Conservation (phyloP, 2,113 vertebrate species). For the Oryzias melastigma region DNA sequence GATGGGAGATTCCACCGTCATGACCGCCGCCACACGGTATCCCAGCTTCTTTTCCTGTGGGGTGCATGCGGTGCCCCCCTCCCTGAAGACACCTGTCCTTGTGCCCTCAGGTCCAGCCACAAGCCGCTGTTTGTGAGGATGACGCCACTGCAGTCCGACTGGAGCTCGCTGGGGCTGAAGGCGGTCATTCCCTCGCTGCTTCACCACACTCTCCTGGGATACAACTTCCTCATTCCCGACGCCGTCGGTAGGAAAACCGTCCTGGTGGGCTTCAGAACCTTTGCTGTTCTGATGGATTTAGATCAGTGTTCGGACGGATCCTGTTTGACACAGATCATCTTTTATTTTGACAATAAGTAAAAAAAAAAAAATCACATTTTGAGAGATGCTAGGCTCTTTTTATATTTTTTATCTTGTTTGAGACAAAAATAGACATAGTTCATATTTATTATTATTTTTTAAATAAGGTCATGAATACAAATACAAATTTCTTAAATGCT, state of each 20-base stretch:
- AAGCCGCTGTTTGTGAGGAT: constrained; percentile 84
- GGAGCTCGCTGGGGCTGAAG: constrained; percentile 83
- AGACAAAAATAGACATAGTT: no score
- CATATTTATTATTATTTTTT: no score
- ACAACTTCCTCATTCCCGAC: constrained; percentile 92
- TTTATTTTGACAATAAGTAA: no score
- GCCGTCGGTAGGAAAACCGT: constrained; percentile 82
- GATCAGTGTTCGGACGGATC: no score
- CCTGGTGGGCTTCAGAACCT: constrained; percentile 19
- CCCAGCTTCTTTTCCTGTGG: neutral
- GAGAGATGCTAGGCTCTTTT: no score
- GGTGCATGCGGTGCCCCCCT: neutral
- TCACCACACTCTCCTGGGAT: constrained; percentile 89
- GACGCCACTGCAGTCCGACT: constrained; percentile 79
- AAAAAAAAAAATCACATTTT: no score
- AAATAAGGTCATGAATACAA: no score
- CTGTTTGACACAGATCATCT: no score
- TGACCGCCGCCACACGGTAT: constrained; percentile 84
- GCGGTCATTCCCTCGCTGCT: constrained; percentile 86
- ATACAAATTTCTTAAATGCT: no score
- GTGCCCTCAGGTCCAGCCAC: constrained; percentile 77
- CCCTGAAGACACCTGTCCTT: no score
- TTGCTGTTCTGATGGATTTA: no score
- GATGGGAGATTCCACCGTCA: constrained; percentile 78
- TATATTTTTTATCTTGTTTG: no score